These are phyloP conservation scores for Girardinichthys multiradiatus DNA, from an alignment of 2,113 vertebrate genomes.

Conservation along the genomic window DNA sequence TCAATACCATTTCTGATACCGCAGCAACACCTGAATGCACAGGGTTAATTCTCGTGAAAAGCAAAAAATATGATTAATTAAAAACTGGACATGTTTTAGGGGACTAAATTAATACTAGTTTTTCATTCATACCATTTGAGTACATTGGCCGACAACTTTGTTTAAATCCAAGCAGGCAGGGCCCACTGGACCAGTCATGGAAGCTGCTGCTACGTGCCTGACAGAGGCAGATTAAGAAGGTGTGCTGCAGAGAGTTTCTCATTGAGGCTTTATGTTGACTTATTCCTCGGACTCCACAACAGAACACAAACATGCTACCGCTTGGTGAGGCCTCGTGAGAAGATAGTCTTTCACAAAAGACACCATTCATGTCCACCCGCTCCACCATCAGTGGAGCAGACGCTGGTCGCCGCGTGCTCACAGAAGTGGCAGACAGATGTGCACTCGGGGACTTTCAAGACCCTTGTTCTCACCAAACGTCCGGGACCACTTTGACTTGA, in stretches of 20 bases:
- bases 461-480: conserved; percentile 11
- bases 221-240: conserved; percentile 30
- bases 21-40: too few relatives aligned
- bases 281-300: conserved; percentile 45
- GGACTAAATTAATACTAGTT: too few relatives aligned
- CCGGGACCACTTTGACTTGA: conserved; percentile 10
- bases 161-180: conserved; percentile 37
- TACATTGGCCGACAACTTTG: not conserved
- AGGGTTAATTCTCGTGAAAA: too few relatives aligned
- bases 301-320: conserved; percentile 63
- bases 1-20: too few relatives aligned
- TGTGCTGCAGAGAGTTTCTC: conserved; percentile 34
- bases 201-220: conserved; percentile 17
- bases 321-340: conserved; percentile 62
- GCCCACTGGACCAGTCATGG: conserved; percentile 29
- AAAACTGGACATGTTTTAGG: too few relatives aligned
- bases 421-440: conserved; percentile 35
- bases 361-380: conserved; percentile 59
- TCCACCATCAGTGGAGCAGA: conserved; percentile 53
- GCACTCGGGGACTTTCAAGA: conserved; percentile 13
- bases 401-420: conserved; percentile 20
- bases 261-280: conserved; percentile 20
- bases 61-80: too few relatives aligned
- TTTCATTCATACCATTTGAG: too few relatives aligned
- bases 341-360: conserved; percentile 68